phyloP scores from a whole-genome alignment of 1,140 invertebrate species.

The Leptinotarsa undecemlineata region DNA sequence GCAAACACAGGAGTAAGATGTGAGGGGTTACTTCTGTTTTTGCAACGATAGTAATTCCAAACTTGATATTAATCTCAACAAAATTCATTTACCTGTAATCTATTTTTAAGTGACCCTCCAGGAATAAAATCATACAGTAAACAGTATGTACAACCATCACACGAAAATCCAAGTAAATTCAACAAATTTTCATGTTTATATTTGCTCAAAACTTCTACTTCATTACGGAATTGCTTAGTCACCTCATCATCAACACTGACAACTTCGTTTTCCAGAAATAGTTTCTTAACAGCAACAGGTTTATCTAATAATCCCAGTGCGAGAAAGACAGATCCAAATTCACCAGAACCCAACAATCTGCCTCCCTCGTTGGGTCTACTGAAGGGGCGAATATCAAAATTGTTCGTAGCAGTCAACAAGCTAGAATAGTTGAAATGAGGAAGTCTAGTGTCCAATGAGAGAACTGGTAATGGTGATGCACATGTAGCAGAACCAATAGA shows the following conservation, averaged over 20 bases:
- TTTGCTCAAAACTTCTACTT: constrained; percentile 64
- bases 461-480: constrained; percentile 46
- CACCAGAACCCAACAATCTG: constrained; percentile 67
- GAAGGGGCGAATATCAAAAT: constrained; percentile 49
- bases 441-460: constrained; percentile 51
- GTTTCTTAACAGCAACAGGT: constrained; percentile 66
- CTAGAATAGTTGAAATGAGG: constrained; percentile 54
- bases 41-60: neutral
- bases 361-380: constrained; percentile 40
- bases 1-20: neutral
- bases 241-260: constrained; percentile 54
- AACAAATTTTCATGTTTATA: constrained; percentile 71
- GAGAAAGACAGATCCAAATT: constrained; percentile 72
- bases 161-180: constrained; percentile 67
- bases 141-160: constrained; percentile 65
- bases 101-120: constrained; percentile 69
- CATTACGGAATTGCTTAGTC: constrained; percentile 67
- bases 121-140: constrained; percentile 71
- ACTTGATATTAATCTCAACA: neutral
- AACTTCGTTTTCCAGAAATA: constrained; percentile 56
- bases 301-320: constrained; percentile 57
- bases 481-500: constrained; percentile 30
- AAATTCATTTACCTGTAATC: constrained; percentile 54
- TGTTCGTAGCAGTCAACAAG: constrained; percentile 53
- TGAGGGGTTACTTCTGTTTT: neutral